These are phyloP conservation scores for Aspidapion aeneum DNA, from an alignment of 2,888 invertebrate species.

Conservation along the genomic window DNA sequence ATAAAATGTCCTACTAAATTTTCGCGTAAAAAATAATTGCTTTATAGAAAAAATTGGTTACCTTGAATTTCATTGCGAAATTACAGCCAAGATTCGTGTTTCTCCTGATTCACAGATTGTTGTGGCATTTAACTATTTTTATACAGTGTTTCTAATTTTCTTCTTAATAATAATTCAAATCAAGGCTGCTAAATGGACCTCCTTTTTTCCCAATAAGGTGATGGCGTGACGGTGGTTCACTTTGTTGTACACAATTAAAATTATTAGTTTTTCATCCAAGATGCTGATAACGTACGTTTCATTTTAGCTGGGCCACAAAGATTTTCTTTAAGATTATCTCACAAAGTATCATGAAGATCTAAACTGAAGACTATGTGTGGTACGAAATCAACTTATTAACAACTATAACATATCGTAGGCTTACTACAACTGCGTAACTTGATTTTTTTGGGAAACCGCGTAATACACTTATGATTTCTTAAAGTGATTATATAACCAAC, in stretches of 20 bases:
- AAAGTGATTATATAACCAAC: no score
- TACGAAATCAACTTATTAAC: no score
- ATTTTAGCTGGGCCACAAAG: no score
- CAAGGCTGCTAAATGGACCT: conserved; percentile 28
- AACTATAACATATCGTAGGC: no score
- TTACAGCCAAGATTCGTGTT: conserved; percentile 39
- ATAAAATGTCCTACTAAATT: background rate
- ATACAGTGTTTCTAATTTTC: conserved; percentile 41
- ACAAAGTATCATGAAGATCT: no score
- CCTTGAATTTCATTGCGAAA: conserved; percentile 39
- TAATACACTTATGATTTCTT: no score
- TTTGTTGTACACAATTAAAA: background rate
- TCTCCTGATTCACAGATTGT: conserved; percentile 36
- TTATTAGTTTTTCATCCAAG: background rate
- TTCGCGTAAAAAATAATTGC: background rate
- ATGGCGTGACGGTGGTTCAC: conserved; percentile 18
- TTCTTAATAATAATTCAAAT: conserved; percentile 29
- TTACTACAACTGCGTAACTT: no score
- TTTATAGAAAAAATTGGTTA: conserved; percentile 40
- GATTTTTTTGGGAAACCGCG: no score
- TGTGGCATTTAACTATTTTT: conserved; percentile 42
- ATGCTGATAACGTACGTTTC: no score
- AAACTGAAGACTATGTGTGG: no score
- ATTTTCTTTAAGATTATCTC: no score
- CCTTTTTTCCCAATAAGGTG: conserved; percentile 21